Evolutionary conservation across 2,797 vertebrate genomes (phyloP), one percentile per base, ranked within the genome.

Genomic region (Onychomys torridus): DNA sequence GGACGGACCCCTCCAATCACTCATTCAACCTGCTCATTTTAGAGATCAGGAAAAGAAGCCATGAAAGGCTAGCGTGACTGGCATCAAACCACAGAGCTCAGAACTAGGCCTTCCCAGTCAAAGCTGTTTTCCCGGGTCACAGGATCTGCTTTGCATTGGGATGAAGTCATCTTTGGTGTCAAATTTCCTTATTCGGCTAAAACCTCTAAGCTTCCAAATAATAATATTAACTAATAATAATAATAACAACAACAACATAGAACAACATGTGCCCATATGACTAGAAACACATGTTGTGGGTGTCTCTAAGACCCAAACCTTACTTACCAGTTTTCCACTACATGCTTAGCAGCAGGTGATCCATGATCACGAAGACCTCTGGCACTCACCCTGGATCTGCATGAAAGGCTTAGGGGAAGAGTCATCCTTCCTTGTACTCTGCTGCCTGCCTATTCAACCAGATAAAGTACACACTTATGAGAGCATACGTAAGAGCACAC

Each of bases 61-160:
- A 34, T 32, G 23, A 32, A 77, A 43, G 23, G 29, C 59, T 34
- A 49, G 23, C 55, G 37, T 2, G 12, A 57, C 37, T 17, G 32
- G 27, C 57, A 65, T 49, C 37, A 0, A 8, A 73, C 76, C 40
- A 89, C 21, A 63, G 59, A 90, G 86, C 71, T 19, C 8, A 63
- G 52, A 77, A 71, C 34, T 13, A 4, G 78, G 25, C 75, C 78
- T 90, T 91, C 34, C 81, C 5, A 5, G 27, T 19, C 81, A 77
- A 57, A 32, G 27, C 43, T 77, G 29, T 14, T 73, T 78, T 37
- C 73, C 71, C 61, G 76, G 40, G 37, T 52, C 87, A n/a, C 4
- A 2, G 21, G 34, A 90, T 57, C 79, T 91, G 84, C 52, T 84
- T 96, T 95, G 69, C 85, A 82, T 12, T 83, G n/a, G 57, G 19